Conservation (phyloP, 2,113 vertebrate genomes). For the Podocnemis expansa region DNA sequence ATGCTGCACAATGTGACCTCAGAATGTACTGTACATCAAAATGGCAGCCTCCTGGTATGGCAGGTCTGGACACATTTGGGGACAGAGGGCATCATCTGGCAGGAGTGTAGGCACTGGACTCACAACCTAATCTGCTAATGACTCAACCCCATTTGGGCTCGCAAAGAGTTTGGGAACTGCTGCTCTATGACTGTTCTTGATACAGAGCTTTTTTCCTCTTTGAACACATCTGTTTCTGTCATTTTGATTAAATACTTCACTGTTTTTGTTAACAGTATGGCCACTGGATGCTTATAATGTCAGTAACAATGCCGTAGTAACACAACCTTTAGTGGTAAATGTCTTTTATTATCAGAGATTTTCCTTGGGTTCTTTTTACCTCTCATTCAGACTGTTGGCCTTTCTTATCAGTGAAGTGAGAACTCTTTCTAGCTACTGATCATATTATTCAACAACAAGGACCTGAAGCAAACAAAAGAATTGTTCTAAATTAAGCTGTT, state of each 20-base stretch:
- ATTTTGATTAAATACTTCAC: neutral
- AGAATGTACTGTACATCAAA: neutral
- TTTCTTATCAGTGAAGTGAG: neutral
- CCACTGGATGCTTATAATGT: neutral
- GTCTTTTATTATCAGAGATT: neutral
- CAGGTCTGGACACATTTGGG: neutral
- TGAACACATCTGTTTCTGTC: neutral
- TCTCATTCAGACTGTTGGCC: neutral
- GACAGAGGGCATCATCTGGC: neutral
- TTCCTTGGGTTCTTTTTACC: neutral
- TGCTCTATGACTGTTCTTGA: neutral
- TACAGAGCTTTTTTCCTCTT: neutral
- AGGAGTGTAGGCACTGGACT: neutral
- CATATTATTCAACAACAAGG: slow-evolving; percentile 43
- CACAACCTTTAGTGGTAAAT: neutral
- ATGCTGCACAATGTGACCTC: neutral
- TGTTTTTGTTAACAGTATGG: neutral
- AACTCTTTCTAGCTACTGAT: neutral
- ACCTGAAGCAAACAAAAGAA: slow-evolving; percentile 35
- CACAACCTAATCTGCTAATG: neutral
- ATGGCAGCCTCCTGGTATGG: neutral
- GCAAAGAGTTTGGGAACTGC: neutral
- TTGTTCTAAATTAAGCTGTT: neutral
- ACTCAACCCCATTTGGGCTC: neutral
- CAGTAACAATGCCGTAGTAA: neutral